Base-by-base conservation (phyloP, 2,797 vertebrate species). In the Chaunax sp. region DNA sequence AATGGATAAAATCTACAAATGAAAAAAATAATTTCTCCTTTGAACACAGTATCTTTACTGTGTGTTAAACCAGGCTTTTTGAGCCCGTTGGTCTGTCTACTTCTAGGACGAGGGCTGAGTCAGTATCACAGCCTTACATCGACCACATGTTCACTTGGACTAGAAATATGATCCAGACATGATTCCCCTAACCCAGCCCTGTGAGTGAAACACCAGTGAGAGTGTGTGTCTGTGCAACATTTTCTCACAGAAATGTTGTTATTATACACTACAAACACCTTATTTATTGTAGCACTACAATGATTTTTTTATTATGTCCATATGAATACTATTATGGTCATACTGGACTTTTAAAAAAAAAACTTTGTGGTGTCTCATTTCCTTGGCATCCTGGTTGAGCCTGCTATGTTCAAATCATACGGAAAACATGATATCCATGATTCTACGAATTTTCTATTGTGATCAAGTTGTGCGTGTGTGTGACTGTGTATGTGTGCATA, bases 121-220 rank as follows among this genome's bases (percentile, higher is more conserved):
- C 72, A 16, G 60, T 87, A 83, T 86, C 69, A 50, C 47, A 71
- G 80, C 64, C 61, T 83, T 81, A 80, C 83, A 90, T 87, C 77
- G 76, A 92, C 84, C 91, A 91, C 86, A 89, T 92, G 89, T 88
- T 88, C 45, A 50, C 78, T 80, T 59, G 68, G 89, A 86, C 69
- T 64, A 80, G 91, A 92, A 93, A 94, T 86, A 86, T 78, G 92
- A 93, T 88, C 90, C 88, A 92, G 89, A 91, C 90, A 88, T 78
- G 80, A 87, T 85, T 92, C 83, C 81, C 54, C 60, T 80, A 82
- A 81, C 87, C 68, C 73, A 77, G 78, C 73, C 82, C 72, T 87
- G 76, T 75, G 84, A 87, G 71, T 90, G 73, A 78, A 59, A 68
- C 40, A 69, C 60, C 52, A 19, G 37, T 69, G 64, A 35, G 56